Evolutionary conservation across 2,797 vertebrate genomes (phyloP).

Genomic region (Mustela erminea): DNA sequence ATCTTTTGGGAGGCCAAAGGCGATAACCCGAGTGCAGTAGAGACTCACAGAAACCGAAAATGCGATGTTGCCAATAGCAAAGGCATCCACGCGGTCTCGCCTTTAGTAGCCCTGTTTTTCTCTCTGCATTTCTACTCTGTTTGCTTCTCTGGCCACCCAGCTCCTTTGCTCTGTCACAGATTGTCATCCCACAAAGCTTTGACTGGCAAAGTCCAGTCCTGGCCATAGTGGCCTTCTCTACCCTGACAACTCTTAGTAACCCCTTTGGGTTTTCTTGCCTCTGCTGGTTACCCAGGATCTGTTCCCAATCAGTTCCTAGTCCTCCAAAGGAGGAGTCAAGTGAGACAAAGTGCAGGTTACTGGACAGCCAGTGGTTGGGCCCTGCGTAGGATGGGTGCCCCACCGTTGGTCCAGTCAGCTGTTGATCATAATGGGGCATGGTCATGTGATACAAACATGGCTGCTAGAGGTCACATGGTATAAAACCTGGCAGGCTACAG

Average conservation of each 20-base stretch:
- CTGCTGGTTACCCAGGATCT: neutral
- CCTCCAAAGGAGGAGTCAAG: neutral
- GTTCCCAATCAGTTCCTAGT: neutral
- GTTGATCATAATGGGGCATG: neutral
- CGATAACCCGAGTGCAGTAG: neutral
- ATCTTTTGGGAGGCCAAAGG: neutral
- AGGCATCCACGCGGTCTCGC: neutral
- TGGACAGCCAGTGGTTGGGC: neutral
- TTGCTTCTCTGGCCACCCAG: neutral
- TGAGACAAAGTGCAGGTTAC: neutral
- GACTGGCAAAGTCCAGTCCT: neutral
- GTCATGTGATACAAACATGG: neutral
- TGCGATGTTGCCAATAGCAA: neutral
- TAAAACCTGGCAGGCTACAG: neutral
- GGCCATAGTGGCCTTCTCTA: neutral
- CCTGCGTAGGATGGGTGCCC: neutral
- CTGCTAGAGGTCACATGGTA: neutral
- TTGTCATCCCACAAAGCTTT: neutral
- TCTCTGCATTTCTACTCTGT: neutral
- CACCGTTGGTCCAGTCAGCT: neutral
- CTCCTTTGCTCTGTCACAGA: neutral
- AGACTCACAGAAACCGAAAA: neutral
- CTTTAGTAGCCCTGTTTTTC: neutral
- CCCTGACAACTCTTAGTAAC: neutral
- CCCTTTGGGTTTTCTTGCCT: neutral